A percentile compares a stretch with the other conserved stretches of the same genome.
Conservation (phyloP, 2,888 invertebrate genomes). For the Salticus scenicus region DNA sequence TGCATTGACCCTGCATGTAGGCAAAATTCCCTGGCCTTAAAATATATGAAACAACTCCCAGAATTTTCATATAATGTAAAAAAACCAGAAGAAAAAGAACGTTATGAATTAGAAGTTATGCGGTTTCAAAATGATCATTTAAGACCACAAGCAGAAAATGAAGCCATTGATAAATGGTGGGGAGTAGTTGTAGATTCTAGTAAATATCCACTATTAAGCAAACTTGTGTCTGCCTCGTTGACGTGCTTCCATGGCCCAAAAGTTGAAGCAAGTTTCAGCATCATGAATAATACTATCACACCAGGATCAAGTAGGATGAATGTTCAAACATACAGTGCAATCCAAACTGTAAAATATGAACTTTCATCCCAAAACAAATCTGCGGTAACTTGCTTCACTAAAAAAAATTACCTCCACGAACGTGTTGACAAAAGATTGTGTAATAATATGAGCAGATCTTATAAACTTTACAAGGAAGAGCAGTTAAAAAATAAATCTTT, state of each 20-base stretch:
- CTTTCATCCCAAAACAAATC: conserved; percentile 5
- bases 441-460: background rate
- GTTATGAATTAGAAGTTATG: conserved; percentile 4
- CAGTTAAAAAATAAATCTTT: background rate
- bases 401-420: conserved; percentile 8
- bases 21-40: background rate
- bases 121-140: background rate
- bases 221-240: background rate
- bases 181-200: background rate
- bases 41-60: conserved; percentile 9
- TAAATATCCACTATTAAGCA: conserved; percentile 20
- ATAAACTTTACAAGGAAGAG: background rate
- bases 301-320: conserved; percentile 11
- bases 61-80: background rate
- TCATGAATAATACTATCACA: conserved; percentile 18
- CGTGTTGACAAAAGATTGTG: conserved; percentile 12
- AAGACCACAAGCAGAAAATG: background rate
- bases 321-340: conserved; percentile 4
- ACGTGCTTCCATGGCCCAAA: conserved; percentile 24
- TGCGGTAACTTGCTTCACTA: background rate
- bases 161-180: conserved; percentile 10
- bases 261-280: conserved; percentile 24
- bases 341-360: conserved; percentile 31
- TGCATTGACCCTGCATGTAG: background rate
- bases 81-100: background rate